Base-by-base conservation (phyloP, 2,113 vertebrate genomes). In the Bagarius yarrelli region DNA sequence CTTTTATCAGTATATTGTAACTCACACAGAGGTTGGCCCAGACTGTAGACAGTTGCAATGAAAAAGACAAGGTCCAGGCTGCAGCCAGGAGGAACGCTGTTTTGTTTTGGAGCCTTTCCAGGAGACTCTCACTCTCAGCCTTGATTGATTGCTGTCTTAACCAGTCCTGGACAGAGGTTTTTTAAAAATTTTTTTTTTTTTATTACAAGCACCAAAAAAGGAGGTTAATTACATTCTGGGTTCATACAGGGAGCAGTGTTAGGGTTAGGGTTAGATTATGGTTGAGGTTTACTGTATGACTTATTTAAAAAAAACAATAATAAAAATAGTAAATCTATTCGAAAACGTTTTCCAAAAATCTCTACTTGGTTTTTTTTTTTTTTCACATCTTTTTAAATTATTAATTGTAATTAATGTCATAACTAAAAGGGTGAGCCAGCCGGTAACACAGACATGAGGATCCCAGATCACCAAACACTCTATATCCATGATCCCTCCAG, bases 51-150 rank as follows among this genome's bases (percentile, higher is more conserved):
- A 66, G 61, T 73, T 57, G 40, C 66, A 71, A 25, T n/a, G 36
- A 75, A 25, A 76, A 52, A 64, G 81, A 81, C 74, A 66, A 36
- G 69, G 69, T 81, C 70, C 83, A 84, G 85, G 66, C 80, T 75
- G 67, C 76, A 81, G 69, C 74, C 79, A 83, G 55, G 36, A 67
- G 74, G 34, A 19, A 70, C 12, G 16, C 50, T 70, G 57, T 25
- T 3, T 23, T 67, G n/a, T 61, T 81, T 76, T 69, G 73, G 71
- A 81, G 74, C 23, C 30, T 78, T 23, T 83, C 73, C 81, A 85
- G 81, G 74, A 85, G 64, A 83, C 73, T 50, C 34, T 66, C 47
- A 23, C 66, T 25, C 52, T 67, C 27, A 55, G 57, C 36, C 60
- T 71, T 32, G 36, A 76, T 72, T 73, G 61, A 77, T 19, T 76